Percentiles rank a stretch among this genome's conserved stretches.
These are phyloP conservation scores for Mobula birostris DNA, from an alignment of 2,113 vertebrate genomes.

Conservation along the genomic window DNA sequence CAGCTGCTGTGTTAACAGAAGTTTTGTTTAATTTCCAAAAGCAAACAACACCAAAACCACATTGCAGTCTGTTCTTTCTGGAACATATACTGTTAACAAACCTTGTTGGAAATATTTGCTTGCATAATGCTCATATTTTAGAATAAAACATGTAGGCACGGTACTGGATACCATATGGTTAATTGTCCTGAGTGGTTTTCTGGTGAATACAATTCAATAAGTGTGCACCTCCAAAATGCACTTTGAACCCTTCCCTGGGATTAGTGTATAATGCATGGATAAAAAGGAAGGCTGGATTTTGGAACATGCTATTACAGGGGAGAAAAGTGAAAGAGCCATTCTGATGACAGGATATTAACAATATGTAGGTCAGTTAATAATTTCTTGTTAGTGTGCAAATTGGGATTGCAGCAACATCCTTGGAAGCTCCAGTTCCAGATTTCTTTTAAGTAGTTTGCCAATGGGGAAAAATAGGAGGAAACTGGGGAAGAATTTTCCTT, in stretches of 20 bases:
- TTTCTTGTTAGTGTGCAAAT: no score
- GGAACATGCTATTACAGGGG: not conserved
- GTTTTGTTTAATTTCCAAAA: not conserved
- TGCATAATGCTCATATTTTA: not conserved
- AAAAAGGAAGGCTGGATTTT: not conserved
- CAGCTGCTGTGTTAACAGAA: not conserved
- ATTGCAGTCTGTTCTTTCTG: not conserved
- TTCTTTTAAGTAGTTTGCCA: not conserved
- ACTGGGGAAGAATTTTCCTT: not conserved
- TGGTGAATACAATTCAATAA: not conserved
- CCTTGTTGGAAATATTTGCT: not conserved
- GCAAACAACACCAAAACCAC: not conserved
- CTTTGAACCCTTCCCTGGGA: no score
- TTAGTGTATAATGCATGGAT: not conserved
- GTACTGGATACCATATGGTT: not conserved
- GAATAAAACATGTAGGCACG: not conserved
- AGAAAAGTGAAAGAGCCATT: not conserved
- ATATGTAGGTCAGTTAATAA: no score
- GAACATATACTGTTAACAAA: not conserved
- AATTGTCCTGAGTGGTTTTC: not conserved
- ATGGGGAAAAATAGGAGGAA: not conserved
- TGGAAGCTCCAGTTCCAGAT: not conserved
- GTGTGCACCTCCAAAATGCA: not conserved
- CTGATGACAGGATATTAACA: no score
- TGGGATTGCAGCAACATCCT: not conserved